Evolutionary conservation across 2,113 vertebrate genomes (phyloP).

Genomic region (Strix aluco): DNA sequence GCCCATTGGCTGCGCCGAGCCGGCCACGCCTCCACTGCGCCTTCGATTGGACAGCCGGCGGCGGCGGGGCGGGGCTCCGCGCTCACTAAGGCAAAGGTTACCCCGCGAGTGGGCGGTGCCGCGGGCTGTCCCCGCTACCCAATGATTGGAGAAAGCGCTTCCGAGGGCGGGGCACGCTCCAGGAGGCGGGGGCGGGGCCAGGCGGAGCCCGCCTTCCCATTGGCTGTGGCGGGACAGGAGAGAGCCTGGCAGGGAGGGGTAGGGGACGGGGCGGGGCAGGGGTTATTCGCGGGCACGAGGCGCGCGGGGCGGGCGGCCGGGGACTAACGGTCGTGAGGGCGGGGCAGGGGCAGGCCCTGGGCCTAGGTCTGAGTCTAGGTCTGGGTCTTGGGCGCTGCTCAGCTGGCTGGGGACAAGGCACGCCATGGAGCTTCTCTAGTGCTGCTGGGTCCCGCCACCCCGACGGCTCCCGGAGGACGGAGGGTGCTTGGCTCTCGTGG

Average conservation of each 20-base stretch:
- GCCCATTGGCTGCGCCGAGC: neutral
- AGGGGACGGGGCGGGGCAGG: neutral
- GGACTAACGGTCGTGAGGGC: neutral
- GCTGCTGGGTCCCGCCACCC: fast-evolving
- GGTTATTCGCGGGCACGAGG: slow-evolving; percentile 75
- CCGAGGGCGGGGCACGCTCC: neutral
- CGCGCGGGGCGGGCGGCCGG: neutral
- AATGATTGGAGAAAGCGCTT: neutral
- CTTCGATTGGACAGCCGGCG: neutral
- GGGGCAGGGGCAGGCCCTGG: too few relatives aligned
- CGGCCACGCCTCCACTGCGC: neutral
- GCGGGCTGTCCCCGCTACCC: neutral
- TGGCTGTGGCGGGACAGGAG: slow-evolving; percentile 73
- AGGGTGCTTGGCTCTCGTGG: fast-evolving
- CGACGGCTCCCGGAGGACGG: neutral
- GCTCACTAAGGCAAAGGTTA: slow-evolving; percentile 61
- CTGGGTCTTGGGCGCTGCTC: fast-evolving
- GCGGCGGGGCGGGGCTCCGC: neutral
- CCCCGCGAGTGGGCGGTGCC: neutral
- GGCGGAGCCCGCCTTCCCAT: slow-evolving; percentile 2
- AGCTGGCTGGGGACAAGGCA: too few relatives aligned
- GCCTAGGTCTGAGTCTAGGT: neutral
- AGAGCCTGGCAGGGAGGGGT: slow-evolving; percentile 53
- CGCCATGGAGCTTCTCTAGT: fast-evolving
- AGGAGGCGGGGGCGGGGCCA: neutral